Conservation (phyloP, 2,113 vertebrate genomes). For the Meleagris gallopavo region DNA sequence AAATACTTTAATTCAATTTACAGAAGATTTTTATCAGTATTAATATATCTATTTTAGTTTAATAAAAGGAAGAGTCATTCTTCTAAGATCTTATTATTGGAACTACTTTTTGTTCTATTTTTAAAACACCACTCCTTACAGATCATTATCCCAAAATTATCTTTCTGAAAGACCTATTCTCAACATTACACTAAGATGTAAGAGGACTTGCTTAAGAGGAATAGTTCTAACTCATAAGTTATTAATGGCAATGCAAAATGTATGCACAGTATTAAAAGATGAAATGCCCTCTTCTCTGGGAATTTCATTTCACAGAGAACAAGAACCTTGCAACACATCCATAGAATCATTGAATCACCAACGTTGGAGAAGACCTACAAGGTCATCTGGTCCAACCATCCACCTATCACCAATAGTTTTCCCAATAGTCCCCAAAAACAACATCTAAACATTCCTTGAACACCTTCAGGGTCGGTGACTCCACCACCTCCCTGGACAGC, state of each 20-base stretch:
- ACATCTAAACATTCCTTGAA: no score
- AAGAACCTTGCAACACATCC: neutral
- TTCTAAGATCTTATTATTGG: conserved; percentile 19
- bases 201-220: conserved; percentile 15
- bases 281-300: neutral
- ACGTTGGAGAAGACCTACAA: no score
- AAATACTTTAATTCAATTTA: neutral
- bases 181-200: conserved; percentile 7
- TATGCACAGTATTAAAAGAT: neutral
- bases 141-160: conserved; percentile 34
- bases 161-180: conserved; percentile 20
- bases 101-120: conserved; percentile 46
- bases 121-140: conserved; percentile 1
- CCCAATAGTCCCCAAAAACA: no score
- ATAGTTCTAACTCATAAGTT: conserved; percentile 11
- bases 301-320: neutral
- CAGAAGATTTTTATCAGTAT: neutral
- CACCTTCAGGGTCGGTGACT: no score
- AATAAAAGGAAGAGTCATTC: neutral
- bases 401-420: no score
- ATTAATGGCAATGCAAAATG: conserved; percentile 16
- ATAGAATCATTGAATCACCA: no score
- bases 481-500: no score
- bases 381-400: no score
- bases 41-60: neutral